A percentile compares a stretch with the other conserved stretches of the same genome.
Evolutionary conservation across 2,888 invertebrate species (phyloP).

Genomic region (Celastrina argiolus): DNA sequence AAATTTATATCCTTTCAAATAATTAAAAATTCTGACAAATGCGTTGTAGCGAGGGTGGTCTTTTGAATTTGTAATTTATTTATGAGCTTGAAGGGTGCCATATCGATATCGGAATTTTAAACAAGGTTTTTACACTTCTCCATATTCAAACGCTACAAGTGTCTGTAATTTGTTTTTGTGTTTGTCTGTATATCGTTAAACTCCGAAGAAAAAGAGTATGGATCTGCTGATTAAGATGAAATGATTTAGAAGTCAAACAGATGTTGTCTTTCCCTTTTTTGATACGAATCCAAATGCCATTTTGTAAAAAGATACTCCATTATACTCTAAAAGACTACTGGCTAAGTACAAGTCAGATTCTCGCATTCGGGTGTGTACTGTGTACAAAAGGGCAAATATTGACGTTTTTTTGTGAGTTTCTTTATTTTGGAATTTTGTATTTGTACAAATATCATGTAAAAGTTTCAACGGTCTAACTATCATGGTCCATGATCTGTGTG

Average conservation of each 20-base stretch:
- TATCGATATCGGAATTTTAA: constrained; percentile 65
- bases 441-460: too few species aligned
- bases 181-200: not conserved
- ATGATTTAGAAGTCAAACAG: not conserved
- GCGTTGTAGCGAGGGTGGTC: constrained; percentile 52
- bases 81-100: constrained; percentile 54
- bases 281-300: not conserved
- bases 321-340: too few species aligned
- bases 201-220: not conserved
- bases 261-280: not conserved
- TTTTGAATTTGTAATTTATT: constrained; percentile 61
- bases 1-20: not conserved
- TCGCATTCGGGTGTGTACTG: too few species aligned
- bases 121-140: constrained; percentile 12
- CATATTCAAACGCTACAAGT: constrained; percentile 9
- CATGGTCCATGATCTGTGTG: too few species aligned
- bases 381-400: too few species aligned
- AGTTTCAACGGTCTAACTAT: too few species aligned
- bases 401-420: too few species aligned
- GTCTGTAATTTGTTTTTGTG: not conserved
- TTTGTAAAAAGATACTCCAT: too few species aligned
- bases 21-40: constrained; percentile 7
- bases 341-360: too few species aligned
- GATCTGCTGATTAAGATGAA: constrained; percentile 8
- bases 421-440: too few species aligned